phyloP scores from a whole-genome alignment of 2,113 vertebrate species.

The Mellivora capensis region DNA sequence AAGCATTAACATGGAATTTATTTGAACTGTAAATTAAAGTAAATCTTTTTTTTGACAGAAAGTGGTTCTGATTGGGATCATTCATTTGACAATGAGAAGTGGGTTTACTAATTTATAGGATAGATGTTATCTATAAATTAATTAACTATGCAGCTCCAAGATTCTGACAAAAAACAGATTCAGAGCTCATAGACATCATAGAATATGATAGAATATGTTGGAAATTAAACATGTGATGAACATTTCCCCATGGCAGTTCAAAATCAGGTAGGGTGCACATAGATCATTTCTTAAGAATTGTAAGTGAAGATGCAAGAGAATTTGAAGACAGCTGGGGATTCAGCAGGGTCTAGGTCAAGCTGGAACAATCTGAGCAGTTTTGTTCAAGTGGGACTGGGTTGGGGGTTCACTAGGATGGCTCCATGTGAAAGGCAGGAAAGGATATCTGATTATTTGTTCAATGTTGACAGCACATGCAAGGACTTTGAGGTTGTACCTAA shows the following conservation, averaged over 20 bases:
- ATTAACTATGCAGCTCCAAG: neutral
- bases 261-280: neutral
- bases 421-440: neutral
- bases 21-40: constrained; percentile 33
- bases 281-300: neutral
- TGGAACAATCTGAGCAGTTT: neutral
- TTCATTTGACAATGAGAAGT: constrained; percentile 4
- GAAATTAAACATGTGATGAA: constrained; percentile 24
- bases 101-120: neutral
- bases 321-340: neutral
- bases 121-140: neutral
- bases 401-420: neutral
- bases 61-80: neutral
- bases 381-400: neutral
- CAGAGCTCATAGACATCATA: neutral
- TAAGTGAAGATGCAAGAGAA: constrained; percentile 2
- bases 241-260: neutral
- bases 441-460: neutral
- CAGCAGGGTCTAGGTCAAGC: neutral
- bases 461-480: neutral
- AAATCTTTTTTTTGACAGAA: constrained; percentile 22
- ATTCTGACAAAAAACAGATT: neutral
- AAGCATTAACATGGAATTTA: neutral
- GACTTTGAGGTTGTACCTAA: neutral
- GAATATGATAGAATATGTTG: neutral